phyloP scores from a whole-genome alignment of 2,113 vertebrate species.

The Gallinago undulata region DNA sequence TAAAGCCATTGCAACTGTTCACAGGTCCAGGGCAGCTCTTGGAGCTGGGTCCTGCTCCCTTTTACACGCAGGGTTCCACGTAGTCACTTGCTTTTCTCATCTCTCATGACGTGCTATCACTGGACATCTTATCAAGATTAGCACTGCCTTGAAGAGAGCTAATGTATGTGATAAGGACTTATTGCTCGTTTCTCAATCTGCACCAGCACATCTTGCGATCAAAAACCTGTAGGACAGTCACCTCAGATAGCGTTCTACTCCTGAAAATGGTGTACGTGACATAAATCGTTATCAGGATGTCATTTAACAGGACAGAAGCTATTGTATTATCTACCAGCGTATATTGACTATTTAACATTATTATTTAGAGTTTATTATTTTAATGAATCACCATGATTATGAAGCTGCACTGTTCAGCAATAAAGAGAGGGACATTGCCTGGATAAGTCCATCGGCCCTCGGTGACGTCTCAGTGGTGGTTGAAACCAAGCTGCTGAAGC shows the following conservation, averaged over 20 bases:
- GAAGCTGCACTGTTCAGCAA: neutral
- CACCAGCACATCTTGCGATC: neutral
- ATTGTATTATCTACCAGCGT: neutral
- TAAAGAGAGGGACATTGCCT: constrained; percentile 15
- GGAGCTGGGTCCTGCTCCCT: neutral
- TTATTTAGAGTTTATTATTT: constrained; percentile 42
- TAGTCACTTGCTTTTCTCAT: constrained; percentile 14
- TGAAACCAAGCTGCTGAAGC: neutral
- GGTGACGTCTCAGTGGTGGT: neutral
- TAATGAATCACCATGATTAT: constrained; percentile 28
- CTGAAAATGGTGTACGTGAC: neutral
- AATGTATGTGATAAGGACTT: constrained; percentile 38
- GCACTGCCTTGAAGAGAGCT: constrained; percentile 14
- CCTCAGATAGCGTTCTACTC: neutral
- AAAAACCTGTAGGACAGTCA: constrained; percentile 19
- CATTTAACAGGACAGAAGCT: neutral
- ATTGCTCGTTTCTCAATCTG: constrained; percentile 38
- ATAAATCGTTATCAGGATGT: neutral
- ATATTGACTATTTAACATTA: neutral
- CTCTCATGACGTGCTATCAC: neutral
- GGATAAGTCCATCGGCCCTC: neutral
- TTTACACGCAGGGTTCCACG: neutral
- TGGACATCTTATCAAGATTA: constrained; percentile 24
- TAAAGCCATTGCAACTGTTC: neutral
- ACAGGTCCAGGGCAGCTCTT: neutral